Evolutionary conservation across 2,797 vertebrate species (phyloP).

Genomic region (Diplodus sargus): DNA sequence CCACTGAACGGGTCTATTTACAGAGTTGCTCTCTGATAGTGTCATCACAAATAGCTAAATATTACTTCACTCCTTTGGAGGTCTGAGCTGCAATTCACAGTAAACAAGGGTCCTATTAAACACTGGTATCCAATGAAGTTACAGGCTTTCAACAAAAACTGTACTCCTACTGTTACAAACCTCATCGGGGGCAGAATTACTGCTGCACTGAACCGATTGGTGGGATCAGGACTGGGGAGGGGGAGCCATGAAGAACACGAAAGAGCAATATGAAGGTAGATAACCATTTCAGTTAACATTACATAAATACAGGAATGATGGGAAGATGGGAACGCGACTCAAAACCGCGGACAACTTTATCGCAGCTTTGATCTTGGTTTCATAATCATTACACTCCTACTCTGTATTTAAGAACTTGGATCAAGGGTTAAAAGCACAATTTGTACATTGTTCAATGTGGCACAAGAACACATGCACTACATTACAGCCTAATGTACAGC

Average conservation of each 20-base stretch:
- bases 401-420: background rate
- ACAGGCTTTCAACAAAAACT: conserved; percentile 28
- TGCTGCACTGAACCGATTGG: background rate
- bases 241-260: no score
- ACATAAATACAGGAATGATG: no score
- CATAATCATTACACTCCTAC: background rate
- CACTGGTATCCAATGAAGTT: conserved; percentile 59
- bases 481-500: background rate
- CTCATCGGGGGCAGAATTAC: background rate
- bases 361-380: no score
- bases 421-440: background rate
- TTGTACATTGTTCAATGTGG: background rate
- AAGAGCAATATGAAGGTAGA: no score
- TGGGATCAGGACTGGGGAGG: background rate
- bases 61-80: conserved; percentile 22
- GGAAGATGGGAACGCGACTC: no score
- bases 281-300: no score
- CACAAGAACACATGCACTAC: background rate
- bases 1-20: conserved; percentile 27
- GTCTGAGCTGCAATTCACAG: conserved; percentile 32
- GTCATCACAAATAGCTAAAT: conserved; percentile 24
- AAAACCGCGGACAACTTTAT: no score
- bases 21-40: conserved; percentile 16
- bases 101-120: conserved; percentile 64
- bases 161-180: background rate